Base-by-base conservation (phyloP, 2,797 vertebrate species). In the Amblyopsis hoosieri region DNA sequence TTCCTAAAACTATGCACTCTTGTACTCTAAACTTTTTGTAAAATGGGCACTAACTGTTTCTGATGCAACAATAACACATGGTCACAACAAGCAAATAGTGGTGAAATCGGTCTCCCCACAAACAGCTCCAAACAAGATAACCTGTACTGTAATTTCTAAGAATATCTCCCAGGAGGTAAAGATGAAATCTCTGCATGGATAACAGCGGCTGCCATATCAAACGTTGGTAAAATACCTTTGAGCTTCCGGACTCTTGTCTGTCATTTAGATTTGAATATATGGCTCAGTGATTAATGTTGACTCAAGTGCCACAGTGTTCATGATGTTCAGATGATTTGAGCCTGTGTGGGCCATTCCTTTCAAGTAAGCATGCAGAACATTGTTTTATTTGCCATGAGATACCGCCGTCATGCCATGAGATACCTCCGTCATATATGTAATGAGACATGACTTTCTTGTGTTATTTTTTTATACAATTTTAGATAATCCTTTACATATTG, bases 181-280 rank as follows among this genome's bases (percentile, higher is more conserved):
- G 74, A 78, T 80, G 76, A 82, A 87, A 87, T 74, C 75, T 63
- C 79, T 53, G 81, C 82, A 90, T 63, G 76, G 60, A 76, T 83
- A 60, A 84, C 72, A 72, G 45, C 54, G 59, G 66, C 69, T 29
- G 58, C 71, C 79, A 81, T 82, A 85, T 86, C 68, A 88, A 89
- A 88, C 67, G 66, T 87, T 89, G 66, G 59, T 71, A 75, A 90
- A 92, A 93, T 91, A 88, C 91, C 87, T 90, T 67, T 83, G 86
- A 80, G 83, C 89, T 91, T 91, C 84, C 78, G 80, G 78, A 75
- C 85, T 63, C 74, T 76, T 78, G 77, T 85, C 90, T 87, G 86
- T 91, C 90, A 88, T 86, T 89, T 87, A 75, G 77, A 87, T 92
- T 85, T 89, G 76, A 89, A 90, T 87, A 80, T 81, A 80, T 82